Base-by-base conservation (phyloP, 2,888 invertebrate species). In the Amaurobius ferox region DNA sequence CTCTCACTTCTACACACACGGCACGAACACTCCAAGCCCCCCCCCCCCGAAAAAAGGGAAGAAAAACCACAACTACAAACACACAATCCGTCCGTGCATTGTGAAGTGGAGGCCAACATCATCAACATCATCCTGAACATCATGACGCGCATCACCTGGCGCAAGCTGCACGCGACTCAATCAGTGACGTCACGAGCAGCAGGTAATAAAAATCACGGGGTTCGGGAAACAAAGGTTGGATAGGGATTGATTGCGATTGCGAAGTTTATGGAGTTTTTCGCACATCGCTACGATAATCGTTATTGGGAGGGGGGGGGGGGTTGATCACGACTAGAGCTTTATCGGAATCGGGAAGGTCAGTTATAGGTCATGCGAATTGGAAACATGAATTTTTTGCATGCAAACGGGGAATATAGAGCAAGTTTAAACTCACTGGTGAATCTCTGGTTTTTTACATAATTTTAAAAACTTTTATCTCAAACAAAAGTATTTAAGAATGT, bases 111-210 rank as follows among this genome's bases (percentile, higher is more conserved):
- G 16, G 55, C 40, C 40, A 26, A 68, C 68, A 68, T 68, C 68
- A 68, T 40, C 40, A n/a, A n/a, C n/a, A n/a, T n/a, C n/a, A n/a
- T n/a, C 29, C 23, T 72, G 9, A 30, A 32, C 40, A 32, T 28
- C 72, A 72, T 83, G 81, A 76, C 81, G 68, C 62, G 39, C 11
- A 70, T 76, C 81, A 83, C 81, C 81, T 83, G 81, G 79, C 55
- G 32, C 30, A 26, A 39, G 55, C 19, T 48, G 67, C 81, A 83
- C 81, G 81, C 81, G 81, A 76, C 76, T 39, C 32, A 29, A n/a
- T 28, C 19, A 35, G 23, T 83, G 70, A 83, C 81, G 81, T 83
- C 81, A 83, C 76, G 23, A n/a, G 6, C n/a, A 30, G 32, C 32
- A 35, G 66, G 66, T 55, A 55, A 64, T 29, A 64, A 64, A 64